Conservation (phyloP, 2,888 invertebrate species). For the Meliscaeva auricollis region DNA sequence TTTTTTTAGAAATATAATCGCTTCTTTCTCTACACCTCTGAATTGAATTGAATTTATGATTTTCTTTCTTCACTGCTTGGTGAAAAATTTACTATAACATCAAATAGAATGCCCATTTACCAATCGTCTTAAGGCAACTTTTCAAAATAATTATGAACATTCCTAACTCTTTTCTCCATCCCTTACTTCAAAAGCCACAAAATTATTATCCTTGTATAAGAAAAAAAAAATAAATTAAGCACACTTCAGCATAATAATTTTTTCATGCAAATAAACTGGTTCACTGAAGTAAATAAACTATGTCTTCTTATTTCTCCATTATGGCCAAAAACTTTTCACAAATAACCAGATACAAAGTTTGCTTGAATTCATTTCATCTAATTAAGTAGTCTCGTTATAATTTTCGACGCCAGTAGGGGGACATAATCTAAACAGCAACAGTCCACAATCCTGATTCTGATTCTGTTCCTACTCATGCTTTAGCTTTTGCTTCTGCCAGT, state of each 20-base stretch:
- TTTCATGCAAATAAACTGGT: slow-evolving; percentile 33
- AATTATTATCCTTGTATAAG: not conserved
- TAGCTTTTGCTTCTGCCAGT: not conserved
- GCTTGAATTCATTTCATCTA: slow-evolving; percentile 60
- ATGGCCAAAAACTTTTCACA: slow-evolving; percentile 54
- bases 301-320: slow-evolving; percentile 41
- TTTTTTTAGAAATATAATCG: too few relatives aligned
- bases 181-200: slow-evolving; percentile 10
- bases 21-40: too few relatives aligned
- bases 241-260: slow-evolving; percentile 12
- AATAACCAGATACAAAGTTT: slow-evolving; percentile 54
- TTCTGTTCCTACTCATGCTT: not conserved
- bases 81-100: too few relatives aligned
- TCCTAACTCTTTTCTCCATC: not conserved
- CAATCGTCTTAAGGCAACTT: too few relatives aligned
- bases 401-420: slow-evolving; percentile 43
- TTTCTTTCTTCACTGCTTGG: too few relatives aligned
- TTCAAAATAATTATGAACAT: not conserved
- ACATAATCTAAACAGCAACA: slow-evolving; percentile 61
- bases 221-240: too few relatives aligned
- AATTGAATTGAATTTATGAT: too few relatives aligned
- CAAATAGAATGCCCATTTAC: too few relatives aligned
- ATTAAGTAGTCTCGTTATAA: slow-evolving; percentile 67
- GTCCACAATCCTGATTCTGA: slow-evolving; percentile 19
- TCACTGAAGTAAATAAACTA: slow-evolving; percentile 42